Evolutionary conservation across 2,888 invertebrate species (phyloP), one percentile per base, ranked within the genome.

Genomic region (Merodon equestris): DNA sequence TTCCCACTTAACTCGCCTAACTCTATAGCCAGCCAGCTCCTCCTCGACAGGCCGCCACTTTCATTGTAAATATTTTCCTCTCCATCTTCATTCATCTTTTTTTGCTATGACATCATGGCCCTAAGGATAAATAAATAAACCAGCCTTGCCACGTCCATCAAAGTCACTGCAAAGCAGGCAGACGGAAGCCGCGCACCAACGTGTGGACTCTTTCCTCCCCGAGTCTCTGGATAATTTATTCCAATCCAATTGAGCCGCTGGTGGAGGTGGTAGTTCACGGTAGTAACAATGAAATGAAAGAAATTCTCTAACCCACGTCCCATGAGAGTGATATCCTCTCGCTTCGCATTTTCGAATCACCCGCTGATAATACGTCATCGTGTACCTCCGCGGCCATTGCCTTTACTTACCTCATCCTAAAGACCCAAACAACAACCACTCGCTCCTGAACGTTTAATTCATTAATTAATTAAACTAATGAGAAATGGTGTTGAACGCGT

Each of bases 391-490:
- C 45, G 56, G 12, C n/a, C n/a, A n/a, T n/a, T n/a, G n/a, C n/a
- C n/a, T n/a, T n/a, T 57, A 44, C 18, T 60, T 48, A 64, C 54
- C 71, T 66, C 60, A 61, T 15, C 50, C 60, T 73, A 67, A 68
- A 60, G n/a, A n/a, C n/a, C n/a, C n/a, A n/a, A n/a, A n/a, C n/a
- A n/a, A n/a, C n/a, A n/a, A n/a, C n/a, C n/a, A n/a, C n/a, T n/a
- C 54, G 64, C 63, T 56, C 54, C 50, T 47, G 47, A 67, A 63
- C 68, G 68, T 74, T 79, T 74, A 79, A 79, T 79, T 70, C 79
- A 73, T 79, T 79, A 79, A 79, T 79, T 79, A 79, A 79, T 79
- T 73, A 79, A 79, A 79, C 79, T 79, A 73, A 79, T 79, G 79
- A 79, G 79, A 79, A 74, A 74, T 63, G 19, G 68, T 79, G 79